Evolutionary conservation across 35 echinoderm and acorn worm genomes (phyloP).

Genomic region (Hemicentrotus pulcherrimus): DNA sequence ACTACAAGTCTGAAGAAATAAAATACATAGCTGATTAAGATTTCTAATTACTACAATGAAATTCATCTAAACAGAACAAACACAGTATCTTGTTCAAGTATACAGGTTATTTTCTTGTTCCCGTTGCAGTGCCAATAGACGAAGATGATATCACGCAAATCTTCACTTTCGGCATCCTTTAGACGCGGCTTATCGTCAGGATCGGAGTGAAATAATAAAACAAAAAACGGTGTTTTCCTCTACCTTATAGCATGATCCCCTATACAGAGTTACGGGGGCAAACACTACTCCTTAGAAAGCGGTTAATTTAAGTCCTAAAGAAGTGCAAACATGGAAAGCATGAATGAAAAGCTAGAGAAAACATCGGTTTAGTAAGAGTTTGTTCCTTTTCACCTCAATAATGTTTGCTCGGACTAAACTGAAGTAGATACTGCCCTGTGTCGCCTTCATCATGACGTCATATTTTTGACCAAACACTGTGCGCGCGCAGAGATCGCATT

Average conservation of each 20-base stretch:
- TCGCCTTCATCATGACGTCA: background rate
- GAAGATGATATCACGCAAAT: background rate
- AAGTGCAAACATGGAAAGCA: constrained; percentile 22
- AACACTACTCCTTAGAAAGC: constrained; percentile 46
- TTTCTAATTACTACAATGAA: no score
- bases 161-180: background rate
- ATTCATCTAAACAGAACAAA: background rate
- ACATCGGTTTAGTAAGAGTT: constrained; percentile 5
- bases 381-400: constrained; percentile 11
- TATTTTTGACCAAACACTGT: background rate
- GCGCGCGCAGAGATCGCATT: background rate
- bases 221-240: background rate
- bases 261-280: constrained; percentile 35
- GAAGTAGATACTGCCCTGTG: background rate
- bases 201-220: background rate
- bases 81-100: background rate
- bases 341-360: background rate
- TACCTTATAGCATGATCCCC: background rate
- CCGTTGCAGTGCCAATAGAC: background rate
- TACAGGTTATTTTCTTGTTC: background rate
- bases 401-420: background rate
- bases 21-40: no score
- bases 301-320: constrained; percentile 33
- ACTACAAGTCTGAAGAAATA: no score
- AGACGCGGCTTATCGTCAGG: background rate